Base-by-base conservation (phyloP, 2,113 vertebrate species). In the Mormyrus lacerda region DNA sequence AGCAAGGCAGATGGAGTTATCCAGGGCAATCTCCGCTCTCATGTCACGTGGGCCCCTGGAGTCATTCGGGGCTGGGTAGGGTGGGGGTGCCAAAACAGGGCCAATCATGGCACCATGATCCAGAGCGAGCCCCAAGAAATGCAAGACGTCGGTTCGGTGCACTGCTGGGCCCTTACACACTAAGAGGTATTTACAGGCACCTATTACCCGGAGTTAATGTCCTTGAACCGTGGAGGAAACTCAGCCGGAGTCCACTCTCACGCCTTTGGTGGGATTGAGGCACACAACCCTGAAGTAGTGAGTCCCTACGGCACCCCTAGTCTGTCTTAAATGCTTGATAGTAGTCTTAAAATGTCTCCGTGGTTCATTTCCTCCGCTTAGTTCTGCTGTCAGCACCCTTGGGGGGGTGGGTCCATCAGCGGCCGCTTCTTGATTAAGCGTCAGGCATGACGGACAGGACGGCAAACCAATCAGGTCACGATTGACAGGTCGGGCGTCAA, bases 371-470 rank as follows among this genome's bases (percentile, higher is more conserved):
- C 42, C 45, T 48, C 42, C 11, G 9, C 45, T 48, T 11, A 85
- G 45, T 48, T 85, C 82, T 85, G n/a, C 82, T 85, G 82, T 85
- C 42, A 15, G 45, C 82, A 47, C 39, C 45, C 82, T 85, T 45
- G 11, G 1, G 39, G 21, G 10, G 11, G 61, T 73, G 73, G 73
- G 35, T 42, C 73, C 15, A 42, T 35, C 35, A 17, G 35, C 4
- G 19, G 73, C 73, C 19, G 31, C 73, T 42, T 19, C 17, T 79
- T 42, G 73, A 79, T 88, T 73, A 73, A 27, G n/a, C 19, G 5
- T 44, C 82, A 86, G 87, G 42, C 61, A 19, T 88, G 61, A 88
- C 44, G 44, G 61, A 73, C 87, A 73, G 44, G 87, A 50, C 15
- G 65, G 11, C 61, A 73, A 44, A 88, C 44, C 87, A 88, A 35